Base-by-base conservation (phyloP, 2,888 invertebrate species). In the Dioctria rufipes region DNA sequence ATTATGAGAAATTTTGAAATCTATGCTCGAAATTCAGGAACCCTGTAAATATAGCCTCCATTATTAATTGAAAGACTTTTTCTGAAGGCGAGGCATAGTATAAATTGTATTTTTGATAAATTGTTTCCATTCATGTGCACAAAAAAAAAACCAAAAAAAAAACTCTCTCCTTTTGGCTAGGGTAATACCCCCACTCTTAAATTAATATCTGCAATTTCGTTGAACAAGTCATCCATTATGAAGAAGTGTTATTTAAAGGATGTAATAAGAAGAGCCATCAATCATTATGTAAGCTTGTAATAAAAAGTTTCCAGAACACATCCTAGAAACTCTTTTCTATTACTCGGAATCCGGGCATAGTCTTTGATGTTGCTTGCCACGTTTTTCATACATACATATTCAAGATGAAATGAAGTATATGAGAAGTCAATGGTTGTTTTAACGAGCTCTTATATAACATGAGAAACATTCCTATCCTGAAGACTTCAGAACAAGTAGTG, bases 211-310 rank as follows among this genome's bases (percentile, higher is more conserved):
- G 25, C 25, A 25, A 25, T 25, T 25, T 25, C 25, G 25, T 25
- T 25, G 25, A 25, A 25, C 1, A 25, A 25, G 25, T 25, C 25
- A 25, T 25, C 25, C 25, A 25, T 25, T 25, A 25, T 25, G 25
- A 25, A 25, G 25, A 25, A n/a, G 40, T 42, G 11, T 42, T 65
- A 65, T 42, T 65, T 65, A 65, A 65, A 65, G 65, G 65, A 65
- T 65, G 65, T 65, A 65, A 65, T 65, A 65, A 65, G 65, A 65
- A 40, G 42, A 65, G 65, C 65, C 65, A 65, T 65, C 65, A 65
- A 65, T 65, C 65, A 65, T 40, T 40, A 25, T 25, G 40, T 65
- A 65, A 65, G 65, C n/a, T 42, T 42, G 42, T 42, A 42, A 65
- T 65, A 65, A 65, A 65, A 65, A 65, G 11, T 65, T 65, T 65